Conservation (phyloP, 2,888 invertebrate genomes). For the Cephus pygmeus region DNA sequence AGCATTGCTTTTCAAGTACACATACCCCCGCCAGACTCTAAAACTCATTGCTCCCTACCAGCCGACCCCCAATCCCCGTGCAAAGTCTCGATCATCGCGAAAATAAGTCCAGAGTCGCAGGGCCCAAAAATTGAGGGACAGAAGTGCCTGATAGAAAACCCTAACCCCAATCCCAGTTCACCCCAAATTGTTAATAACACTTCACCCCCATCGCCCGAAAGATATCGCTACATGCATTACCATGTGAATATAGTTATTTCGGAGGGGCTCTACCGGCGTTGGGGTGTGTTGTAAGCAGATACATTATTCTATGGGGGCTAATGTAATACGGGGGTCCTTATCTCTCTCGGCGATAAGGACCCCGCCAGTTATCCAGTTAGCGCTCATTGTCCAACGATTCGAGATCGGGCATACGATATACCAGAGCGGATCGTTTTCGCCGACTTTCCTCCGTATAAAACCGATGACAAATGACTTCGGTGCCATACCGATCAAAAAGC, state of each 20-base stretch:
- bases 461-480: constrained; percentile 53
- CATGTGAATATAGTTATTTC: constrained; percentile 63
- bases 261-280: constrained; percentile 21
- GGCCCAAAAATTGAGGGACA: not conserved
- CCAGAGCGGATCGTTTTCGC: not conserved
- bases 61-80: not conserved
- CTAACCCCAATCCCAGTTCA: not conserved
- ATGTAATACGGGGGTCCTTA: constrained; percentile 60
- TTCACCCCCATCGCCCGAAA: constrained; percentile 46
- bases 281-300: constrained; percentile 48
- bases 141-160: not conserved
- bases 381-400: constrained; percentile 62
- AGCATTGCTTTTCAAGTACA: not conserved
- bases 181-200: constrained; percentile 62
- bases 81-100: not conserved
- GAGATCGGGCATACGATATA: constrained; percentile 48
- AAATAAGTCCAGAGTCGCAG: not conserved
- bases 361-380: constrained; percentile 63
- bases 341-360: constrained; percentile 49
- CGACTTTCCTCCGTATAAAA: constrained; percentile 18
- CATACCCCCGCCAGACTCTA: not conserved
- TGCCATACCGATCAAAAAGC: constrained; percentile 34
- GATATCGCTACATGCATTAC: constrained; percentile 59
- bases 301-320: constrained; percentile 61
- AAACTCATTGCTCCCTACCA: not conserved